Evolutionary conservation across 2,888 invertebrate species (phyloP).

Genomic region (Mayetiola destructor): DNA sequence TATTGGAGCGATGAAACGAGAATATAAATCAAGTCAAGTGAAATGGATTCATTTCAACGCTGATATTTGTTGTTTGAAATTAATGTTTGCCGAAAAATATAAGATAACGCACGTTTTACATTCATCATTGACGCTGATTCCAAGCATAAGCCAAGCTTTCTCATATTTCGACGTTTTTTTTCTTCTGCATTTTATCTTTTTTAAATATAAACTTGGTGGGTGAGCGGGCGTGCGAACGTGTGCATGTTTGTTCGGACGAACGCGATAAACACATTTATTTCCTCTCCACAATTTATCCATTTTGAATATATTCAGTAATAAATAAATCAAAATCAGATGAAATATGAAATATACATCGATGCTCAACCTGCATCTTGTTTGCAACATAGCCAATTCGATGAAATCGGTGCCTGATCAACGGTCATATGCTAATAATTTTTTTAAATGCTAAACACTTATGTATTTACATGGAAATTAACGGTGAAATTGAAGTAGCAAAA

Average conservation of each 20-base stretch:
- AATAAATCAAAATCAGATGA: neutral
- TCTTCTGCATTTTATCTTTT: too few relatives aligned
- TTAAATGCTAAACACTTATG: neutral
- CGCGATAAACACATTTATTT: conserved; percentile 7
- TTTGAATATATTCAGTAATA: neutral
- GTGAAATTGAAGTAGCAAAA: neutral
- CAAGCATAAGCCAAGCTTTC: too few relatives aligned
- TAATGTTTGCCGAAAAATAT: conserved; percentile 10
- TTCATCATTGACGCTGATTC: conserved; percentile 14
- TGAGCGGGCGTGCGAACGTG: too few relatives aligned
- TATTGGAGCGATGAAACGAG: conserved; percentile 3
- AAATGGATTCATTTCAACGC: conserved; percentile 4
- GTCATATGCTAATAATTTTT: neutral
- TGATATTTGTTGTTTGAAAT: neutral
- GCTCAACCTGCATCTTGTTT: neutral
- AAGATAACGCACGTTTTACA: conserved; percentile 15
- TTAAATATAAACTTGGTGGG: neutral
- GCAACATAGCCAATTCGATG: neutral
- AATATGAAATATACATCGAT: neutral
- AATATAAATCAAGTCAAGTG: conserved; percentile 1
- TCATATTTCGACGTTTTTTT: too few relatives aligned
- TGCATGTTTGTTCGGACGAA: neutral
- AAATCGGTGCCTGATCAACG: too few relatives aligned
- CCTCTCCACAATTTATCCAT: conserved; percentile 1
- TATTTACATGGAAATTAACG: neutral